Evolutionary conservation across 1,140 invertebrate species (phyloP), one percentile per base, ranked within the genome.

Genomic region (Metaphire vulgaris): DNA sequence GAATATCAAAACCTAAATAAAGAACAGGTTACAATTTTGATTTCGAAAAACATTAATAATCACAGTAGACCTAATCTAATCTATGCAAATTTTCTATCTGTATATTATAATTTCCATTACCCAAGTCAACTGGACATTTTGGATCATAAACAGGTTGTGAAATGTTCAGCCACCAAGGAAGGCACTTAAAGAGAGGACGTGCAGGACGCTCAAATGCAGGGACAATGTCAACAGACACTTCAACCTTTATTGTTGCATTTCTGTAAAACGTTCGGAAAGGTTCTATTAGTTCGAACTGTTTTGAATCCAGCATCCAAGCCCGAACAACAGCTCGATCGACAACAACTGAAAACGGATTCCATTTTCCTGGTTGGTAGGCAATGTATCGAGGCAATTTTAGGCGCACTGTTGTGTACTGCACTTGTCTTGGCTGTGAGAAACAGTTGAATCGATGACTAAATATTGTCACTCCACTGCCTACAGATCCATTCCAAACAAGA

Each of bases 341-440:
- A 29, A 34, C 33, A 2, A 73, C 33, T n/a, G 72, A 73, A 73
- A 41, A 73, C 31, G 32, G 32, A 56, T 73, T 73, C 12, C 0
- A 26, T 16, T 26, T n/a, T 16, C 26, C 72, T 21, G 72, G 72
- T 26, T 41, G 33, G 33, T 34, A 73, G 26, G 72, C 33, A 33
- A 73, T 16, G 34, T 73, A 73, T 73, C 72, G 72, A 1, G 72
- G 72, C 26, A 73, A 26, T 41, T 26, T 26, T 2, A 73, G 34
- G 1, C 28, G 33, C 33, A 73, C 28, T 12, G 21, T 56, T 56
- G 6, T 56, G 6, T 56, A 21, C 21, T 56, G 41, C 21, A 56
- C 41, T 56, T 21, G 6, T 56, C 21, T 56, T 6, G 21, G 6
- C 6, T 56, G 6, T 6, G 41, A 56, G 41, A 21, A 56, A 21